Evolutionary conservation across 2,797 vertebrate species (phyloP), one percentile per base, ranked within the genome.

Genomic region (Podargus strigoides): DNA sequence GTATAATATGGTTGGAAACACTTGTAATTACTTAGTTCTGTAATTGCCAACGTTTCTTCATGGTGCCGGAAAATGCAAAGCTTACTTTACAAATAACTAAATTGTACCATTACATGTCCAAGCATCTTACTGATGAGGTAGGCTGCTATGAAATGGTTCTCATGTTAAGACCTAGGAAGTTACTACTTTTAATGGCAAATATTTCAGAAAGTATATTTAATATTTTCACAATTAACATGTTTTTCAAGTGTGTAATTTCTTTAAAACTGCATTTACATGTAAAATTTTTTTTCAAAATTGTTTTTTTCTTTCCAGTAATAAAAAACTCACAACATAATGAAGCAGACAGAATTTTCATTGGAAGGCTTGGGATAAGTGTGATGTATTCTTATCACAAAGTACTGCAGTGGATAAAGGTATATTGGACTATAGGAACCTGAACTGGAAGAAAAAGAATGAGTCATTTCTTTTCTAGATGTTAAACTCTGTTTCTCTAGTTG

Each of bases 381-480:
- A 98, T 99, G 97, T 98, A 98, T 91, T 98, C 98, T 70, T 99
- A 99, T 91, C 97, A 99, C 97, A 98, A 97, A 96, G 97, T 96
- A 14, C 97, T 98, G 60, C 98, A 99, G 20, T 99, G 99, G 99
- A 80, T 87, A 69, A 99, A 99, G 99, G 99, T 99, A 98, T 89
- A 59, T 39, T 59, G 55, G 42, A 11, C 88, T 92, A 56, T 56
- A 41, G 46, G 36, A 58, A 62, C 69, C 93, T 79, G n/a, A 68
- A 22, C 34, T 62, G 60, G 46, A 77, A 84, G 50, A 66, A 63
- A 85, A 89, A 59, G 8, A 87, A 77, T 21, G 12, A 83, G 6
- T 77, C 6, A 13, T 59, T 85, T 83, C 14, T 32, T 39, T 76
- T 88, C 56, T 37, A 70, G 23, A 36, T 72, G 52, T 89, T 72